Evolutionary conservation across 2,113 vertebrate species (phyloP).

Genomic region (Galemys pyrenaicus): DNA sequence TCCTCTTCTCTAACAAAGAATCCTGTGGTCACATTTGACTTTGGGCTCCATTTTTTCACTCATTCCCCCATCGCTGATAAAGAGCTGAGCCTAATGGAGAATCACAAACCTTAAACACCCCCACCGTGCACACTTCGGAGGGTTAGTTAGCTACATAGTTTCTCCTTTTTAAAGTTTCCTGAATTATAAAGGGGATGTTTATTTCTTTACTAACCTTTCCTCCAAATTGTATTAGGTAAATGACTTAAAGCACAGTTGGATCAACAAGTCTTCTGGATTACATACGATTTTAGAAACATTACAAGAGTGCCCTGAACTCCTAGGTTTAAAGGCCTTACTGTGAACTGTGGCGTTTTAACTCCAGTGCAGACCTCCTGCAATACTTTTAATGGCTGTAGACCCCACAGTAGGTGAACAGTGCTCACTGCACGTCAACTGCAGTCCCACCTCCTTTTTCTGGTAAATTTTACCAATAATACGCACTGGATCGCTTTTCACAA

Average conservation of each 20-base stretch:
- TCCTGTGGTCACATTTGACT: neutral
- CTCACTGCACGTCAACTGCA: neutral
- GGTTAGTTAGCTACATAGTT: neutral
- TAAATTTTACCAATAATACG: neutral
- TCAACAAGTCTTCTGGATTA: slow-evolving; percentile 71
- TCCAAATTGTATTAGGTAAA: neutral
- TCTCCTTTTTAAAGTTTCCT: slow-evolving; percentile 38
- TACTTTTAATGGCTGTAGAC: neutral
- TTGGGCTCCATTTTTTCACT: neutral
- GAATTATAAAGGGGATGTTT: neutral
- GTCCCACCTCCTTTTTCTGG: neutral
- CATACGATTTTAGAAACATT: neutral
- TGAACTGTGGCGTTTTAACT: neutral
- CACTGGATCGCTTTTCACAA: neutral
- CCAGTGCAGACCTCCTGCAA: neutral
- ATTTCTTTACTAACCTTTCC: neutral
- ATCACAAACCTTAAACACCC: neutral
- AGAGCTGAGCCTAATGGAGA: neutral
- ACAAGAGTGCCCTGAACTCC: slow-evolving; percentile 2
- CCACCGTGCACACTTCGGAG: neutral
- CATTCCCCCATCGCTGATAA: neutral
- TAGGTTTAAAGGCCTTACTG: neutral
- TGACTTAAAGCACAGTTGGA: slow-evolving; percentile 18
- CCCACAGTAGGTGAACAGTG: neutral
- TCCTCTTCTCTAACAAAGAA: neutral